These are phyloP conservation scores for Lamprologus speciosus DNA, from an alignment of 2,113 vertebrate genomes.

Conservation along the genomic window DNA sequence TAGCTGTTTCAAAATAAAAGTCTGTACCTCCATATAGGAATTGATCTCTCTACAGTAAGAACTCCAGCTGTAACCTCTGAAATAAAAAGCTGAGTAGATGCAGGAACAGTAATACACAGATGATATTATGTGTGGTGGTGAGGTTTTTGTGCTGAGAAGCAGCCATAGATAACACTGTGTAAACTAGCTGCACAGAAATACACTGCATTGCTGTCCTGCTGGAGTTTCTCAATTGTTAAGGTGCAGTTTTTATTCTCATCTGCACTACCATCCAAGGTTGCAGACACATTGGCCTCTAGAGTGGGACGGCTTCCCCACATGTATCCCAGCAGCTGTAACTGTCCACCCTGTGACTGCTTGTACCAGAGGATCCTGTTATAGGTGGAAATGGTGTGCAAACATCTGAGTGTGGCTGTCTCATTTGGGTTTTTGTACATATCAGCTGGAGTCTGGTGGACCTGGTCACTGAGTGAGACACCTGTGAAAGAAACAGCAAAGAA, in stretches of 20 bases:
- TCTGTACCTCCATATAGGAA: neutral
- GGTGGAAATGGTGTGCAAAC: neutral
- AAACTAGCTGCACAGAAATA: conserved; percentile 34
- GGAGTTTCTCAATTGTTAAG: neutral
- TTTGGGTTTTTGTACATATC: neutral
- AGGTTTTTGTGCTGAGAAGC: neutral
- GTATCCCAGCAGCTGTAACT: conserved; percentile 17
- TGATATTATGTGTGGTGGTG: neutral
- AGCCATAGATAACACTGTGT: neutral
- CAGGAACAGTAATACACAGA: neutral
- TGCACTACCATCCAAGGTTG: neutral
- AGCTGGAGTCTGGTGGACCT: neutral
- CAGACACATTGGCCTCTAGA: neutral
- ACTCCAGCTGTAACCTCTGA: neutral
- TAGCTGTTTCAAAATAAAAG: neutral
- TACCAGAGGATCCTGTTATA: conserved; percentile 35
- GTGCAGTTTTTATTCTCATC: neutral
- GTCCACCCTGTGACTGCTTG: neutral
- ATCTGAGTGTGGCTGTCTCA: neutral
- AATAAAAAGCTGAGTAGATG: neutral
- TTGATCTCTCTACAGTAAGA: neutral
- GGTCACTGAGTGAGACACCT: conserved; percentile 8
- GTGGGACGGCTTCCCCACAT: neutral
- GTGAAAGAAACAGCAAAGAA: neutral
- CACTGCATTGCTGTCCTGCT: neutral